These are phyloP conservation scores for Oreochromis niloticus DNA, from an alignment of 2,113 vertebrate species.

Conservation along the genomic window DNA sequence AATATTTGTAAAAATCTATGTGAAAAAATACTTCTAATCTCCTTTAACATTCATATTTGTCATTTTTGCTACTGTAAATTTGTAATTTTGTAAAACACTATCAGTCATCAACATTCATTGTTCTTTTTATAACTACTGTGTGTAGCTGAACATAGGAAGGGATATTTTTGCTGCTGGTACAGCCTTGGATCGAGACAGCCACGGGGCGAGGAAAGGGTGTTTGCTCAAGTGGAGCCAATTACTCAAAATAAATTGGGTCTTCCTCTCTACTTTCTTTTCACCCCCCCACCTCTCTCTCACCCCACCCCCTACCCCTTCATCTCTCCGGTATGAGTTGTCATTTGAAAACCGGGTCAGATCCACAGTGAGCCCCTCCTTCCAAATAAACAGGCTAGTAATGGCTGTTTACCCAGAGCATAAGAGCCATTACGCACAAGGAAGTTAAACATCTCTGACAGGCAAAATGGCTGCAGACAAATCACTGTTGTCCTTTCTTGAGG, in stretches of 20 bases:
- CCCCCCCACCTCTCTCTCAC: neutral
- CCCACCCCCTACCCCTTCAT: constrained; percentile 30
- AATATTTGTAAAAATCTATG: neutral
- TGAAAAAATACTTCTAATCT: neutral
- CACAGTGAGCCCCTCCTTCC: constrained; percentile 56
- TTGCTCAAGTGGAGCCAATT: constrained; percentile 82
- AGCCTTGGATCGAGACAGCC: constrained; percentile 45
- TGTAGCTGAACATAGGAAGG: constrained; percentile 29
- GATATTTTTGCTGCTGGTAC: constrained; percentile 37
- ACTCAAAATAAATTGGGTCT: constrained; percentile 75
- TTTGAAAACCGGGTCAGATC: constrained; percentile 57
- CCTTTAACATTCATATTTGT: neutral
- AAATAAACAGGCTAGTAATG: constrained; percentile 75
- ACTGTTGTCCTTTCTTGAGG: constrained; percentile 58
- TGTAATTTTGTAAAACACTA: neutral
- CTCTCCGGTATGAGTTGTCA: constrained; percentile 58
- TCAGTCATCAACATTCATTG: neutral
- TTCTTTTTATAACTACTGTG: neutral
- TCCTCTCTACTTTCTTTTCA: constrained; percentile 54
- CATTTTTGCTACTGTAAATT: neutral
- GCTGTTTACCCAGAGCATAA: constrained; percentile 69
- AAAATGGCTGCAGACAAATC: constrained; percentile 74
- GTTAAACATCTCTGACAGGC: constrained; percentile 76
- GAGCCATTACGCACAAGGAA: constrained; percentile 65
- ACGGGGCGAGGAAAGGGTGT: constrained; percentile 63